These are phyloP conservation scores for Ernsta delagoae DNA, from an alignment of 2,888 invertebrate species.

Conservation along the genomic window DNA sequence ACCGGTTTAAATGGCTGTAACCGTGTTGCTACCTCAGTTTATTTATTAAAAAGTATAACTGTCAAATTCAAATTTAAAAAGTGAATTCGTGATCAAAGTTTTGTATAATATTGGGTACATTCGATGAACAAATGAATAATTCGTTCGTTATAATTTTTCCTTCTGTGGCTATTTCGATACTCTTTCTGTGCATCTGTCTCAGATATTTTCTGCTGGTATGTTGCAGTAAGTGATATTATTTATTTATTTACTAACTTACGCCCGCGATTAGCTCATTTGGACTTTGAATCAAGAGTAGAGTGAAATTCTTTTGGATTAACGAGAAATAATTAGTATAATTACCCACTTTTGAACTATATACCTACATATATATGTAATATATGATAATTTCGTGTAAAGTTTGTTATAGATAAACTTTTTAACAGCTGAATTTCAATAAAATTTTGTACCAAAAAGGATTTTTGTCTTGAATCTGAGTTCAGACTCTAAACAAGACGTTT, in stretches of 20 bases:
- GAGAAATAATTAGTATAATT: no score
- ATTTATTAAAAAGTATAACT: slow-evolving; percentile 12
- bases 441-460: no score
- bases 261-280: no score
- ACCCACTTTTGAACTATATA: no score
- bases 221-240: slow-evolving; percentile 18
- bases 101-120: background rate
- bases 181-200: slow-evolving; percentile 9
- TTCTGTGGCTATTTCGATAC: slow-evolving; percentile 8
- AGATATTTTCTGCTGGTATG: slow-evolving; percentile 11
- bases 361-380: no score
- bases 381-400: no score
- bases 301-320: no score
- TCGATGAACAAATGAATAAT: slow-evolving; percentile 4
- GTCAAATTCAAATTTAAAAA: slow-evolving; percentile 10
- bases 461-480: no score
- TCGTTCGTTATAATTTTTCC: background rate
- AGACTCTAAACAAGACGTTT: no score
- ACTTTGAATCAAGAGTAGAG: no score
- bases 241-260: background rate
- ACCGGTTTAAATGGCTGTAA: slow-evolving; percentile 22
- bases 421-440: no score
- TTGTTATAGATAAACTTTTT: no score
- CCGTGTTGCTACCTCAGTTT: background rate
- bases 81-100: background rate